A percentile compares a stretch with the other conserved stretches of the same genome.
Evolutionary conservation across 92 coral and sea anemone species (phyloP).

Genomic region (Montipora capitata): DNA sequence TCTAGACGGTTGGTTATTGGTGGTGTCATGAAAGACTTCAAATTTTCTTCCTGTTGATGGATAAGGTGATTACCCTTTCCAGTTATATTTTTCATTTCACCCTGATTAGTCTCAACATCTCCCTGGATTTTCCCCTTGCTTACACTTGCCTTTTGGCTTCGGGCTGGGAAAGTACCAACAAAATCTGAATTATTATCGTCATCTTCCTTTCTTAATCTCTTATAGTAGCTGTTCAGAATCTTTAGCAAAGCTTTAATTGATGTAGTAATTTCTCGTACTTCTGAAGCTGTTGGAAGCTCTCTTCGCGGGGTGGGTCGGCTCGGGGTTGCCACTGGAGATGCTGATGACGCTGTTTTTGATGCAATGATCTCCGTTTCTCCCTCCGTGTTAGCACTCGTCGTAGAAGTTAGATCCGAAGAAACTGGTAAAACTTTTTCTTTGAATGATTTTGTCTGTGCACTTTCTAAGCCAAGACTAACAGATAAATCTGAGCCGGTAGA

Average conservation of each 20-base stretch:
- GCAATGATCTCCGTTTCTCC: constrained; percentile 45
- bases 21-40: neutral
- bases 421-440: constrained; percentile 37
- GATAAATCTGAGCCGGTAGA: neutral
- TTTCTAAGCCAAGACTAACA: constrained; percentile 3
- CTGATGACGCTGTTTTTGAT: constrained; percentile 16
- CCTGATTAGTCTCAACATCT: neutral
- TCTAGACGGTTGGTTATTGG: neutral
- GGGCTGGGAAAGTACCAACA: neutral
- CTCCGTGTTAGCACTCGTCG: neutral
- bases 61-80: neutral
- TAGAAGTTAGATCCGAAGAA: constrained; percentile 29
- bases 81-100: neutral
- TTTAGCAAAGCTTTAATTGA: constrained; percentile 44
- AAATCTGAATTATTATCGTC: neutral
- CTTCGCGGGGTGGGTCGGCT: neutral
- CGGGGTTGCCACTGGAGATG: neutral
- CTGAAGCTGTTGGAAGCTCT: constrained; percentile 39
- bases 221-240: constrained; percentile 32
- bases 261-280: constrained; percentile 41
- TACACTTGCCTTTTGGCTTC: constrained; percentile 9
- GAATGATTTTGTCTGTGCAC: constrained; percentile 17
- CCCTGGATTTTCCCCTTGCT: neutral
- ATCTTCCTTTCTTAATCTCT: constrained; percentile 16
- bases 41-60: neutral